A percentile compares a stretch with the other conserved stretches of the same genome.
Conservation (phyloP, 1,140 invertebrate genomes). For the Drosophila mayri region DNA sequence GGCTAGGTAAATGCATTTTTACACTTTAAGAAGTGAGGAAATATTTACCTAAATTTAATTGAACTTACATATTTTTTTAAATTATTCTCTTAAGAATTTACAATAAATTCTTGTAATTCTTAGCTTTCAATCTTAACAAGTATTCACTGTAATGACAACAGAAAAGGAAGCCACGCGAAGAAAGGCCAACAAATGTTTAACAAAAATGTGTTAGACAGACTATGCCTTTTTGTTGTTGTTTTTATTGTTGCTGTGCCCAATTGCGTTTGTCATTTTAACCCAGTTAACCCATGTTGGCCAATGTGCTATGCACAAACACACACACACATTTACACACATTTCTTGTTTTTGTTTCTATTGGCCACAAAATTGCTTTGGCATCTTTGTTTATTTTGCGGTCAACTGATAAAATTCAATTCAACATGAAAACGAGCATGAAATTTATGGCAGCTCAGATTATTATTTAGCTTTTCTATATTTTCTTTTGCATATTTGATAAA, state of each 20-base stretch:
- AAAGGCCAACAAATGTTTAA: slow-evolving; percentile 48
- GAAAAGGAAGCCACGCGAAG: slow-evolving; percentile 30
- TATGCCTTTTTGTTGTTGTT: slow-evolving; percentile 30
- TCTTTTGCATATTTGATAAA: slow-evolving; percentile 2
- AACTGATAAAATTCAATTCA: slow-evolving; percentile 48
- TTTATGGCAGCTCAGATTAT: slow-evolving; percentile 65
- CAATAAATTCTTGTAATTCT: background rate
- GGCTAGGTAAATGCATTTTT: background rate
- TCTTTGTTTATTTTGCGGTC: slow-evolving; percentile 66
- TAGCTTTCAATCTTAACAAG: background rate
- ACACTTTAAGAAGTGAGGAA: background rate
- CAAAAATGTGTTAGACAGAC: slow-evolving; percentile 44
- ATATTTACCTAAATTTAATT: too few relatives aligned
- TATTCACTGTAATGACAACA: slow-evolving; percentile 3
- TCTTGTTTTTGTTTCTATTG: slow-evolving; percentile 36
- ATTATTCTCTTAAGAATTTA: background rate
- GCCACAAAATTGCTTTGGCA: slow-evolving; percentile 58
- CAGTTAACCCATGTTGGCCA: slow-evolving; percentile 67
- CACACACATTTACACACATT: slow-evolving; percentile 3
- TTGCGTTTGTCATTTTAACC: slow-evolving; percentile 76
- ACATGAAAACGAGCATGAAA: slow-evolving; percentile 45
- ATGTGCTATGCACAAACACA: slow-evolving; percentile 32
- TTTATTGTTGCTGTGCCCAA: slow-evolving; percentile 49
- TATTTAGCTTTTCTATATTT: background rate
- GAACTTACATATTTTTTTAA: too few relatives aligned